Evolutionary conservation across 2,797 vertebrate genomes (phyloP).

Genomic region (Spinibarbus caldwelli): DNA sequence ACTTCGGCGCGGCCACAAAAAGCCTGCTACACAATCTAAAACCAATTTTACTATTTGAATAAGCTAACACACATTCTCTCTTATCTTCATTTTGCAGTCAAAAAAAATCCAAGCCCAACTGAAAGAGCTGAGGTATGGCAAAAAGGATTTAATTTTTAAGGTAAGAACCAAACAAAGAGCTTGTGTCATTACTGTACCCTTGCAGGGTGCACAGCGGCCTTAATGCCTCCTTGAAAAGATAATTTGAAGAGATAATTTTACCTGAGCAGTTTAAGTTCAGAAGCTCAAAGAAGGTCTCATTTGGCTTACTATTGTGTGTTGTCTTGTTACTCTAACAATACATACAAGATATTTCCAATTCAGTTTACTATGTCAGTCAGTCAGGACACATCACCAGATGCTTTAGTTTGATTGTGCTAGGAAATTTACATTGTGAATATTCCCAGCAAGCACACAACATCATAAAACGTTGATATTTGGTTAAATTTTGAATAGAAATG

Average conservation of each 20-base stretch:
- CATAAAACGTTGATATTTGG: neutral
- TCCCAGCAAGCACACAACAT: neutral
- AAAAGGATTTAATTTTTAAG: slow-evolving; percentile 99
- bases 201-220: slow-evolving; percentile 66
- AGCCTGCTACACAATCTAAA: slow-evolving; percentile 80
- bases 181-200: slow-evolving; percentile 60
- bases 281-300: slow-evolving; percentile 49
- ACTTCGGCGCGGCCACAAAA: slow-evolving; percentile 73
- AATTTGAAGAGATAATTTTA: slow-evolving; percentile 69
- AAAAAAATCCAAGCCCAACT: slow-evolving; percentile 98
- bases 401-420: neutral
- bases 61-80: slow-evolving; percentile 77
- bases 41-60: slow-evolving; percentile 82
- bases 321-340: slow-evolving; percentile 23
- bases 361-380: neutral
- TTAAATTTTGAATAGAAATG: too few species aligned
- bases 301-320: slow-evolving; percentile 22
- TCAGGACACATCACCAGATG: neutral
- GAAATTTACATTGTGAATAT: neutral
- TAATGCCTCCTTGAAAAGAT: slow-evolving; percentile 64
- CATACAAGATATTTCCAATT: slow-evolving; percentile 11
- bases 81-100: slow-evolving; percentile 87
- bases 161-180: slow-evolving; percentile 80
- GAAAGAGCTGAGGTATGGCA: slow-evolving; percentile 96
- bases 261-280: slow-evolving; percentile 64